Base-by-base conservation (phyloP, 1,140 invertebrate genomes). In the Megalopta genalis region DNA sequence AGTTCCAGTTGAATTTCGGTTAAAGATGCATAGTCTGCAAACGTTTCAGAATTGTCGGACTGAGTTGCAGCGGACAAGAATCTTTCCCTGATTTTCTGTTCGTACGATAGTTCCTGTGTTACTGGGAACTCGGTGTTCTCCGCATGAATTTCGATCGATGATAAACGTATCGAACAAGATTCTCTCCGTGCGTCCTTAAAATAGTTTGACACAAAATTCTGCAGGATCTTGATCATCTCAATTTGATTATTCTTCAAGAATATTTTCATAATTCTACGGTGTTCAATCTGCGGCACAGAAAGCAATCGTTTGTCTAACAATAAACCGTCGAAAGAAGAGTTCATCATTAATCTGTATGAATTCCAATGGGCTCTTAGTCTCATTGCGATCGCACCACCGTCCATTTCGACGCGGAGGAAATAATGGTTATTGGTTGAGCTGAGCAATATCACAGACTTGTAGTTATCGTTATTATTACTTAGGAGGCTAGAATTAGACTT, bases 381-480 rank as follows among this genome's bases (percentile, higher is more conserved):
- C 76, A 77, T 78, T 78, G 76, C 76, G 39, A 72, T 72, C 76
- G 76, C 76, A 78, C 76, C 76, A 78, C 76, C 69, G 76, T 78
- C 76, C 76, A 78, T 78, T 78, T 78, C 60, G 70, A 78, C 76
- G 69, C 60, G 69, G 85, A 89, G 82, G 81, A 91, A 88, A 91
- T 92, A 91, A 88, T 92, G 90, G 88, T 92, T 91, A 90, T 89
- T 90, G 91, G 88, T 92, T 92, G 92, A 93, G 92, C 92, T 90
- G 91, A 93, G 92, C 92, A 93, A 93, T 93, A 93, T 93, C 92
- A 93, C 92, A 93, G 92, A 93, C 90, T 93, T 93, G 89, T 91
- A 93, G 90, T 93, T 93, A 93, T 91, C 90, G 91, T 87, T 88
- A 90, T 80, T 89, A 88, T 90, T 91, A 91, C 89, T 91, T 93